Evolutionary conservation across 2,888 invertebrate genomes (phyloP).

Genomic region (Amphiduros pacificus): DNA sequence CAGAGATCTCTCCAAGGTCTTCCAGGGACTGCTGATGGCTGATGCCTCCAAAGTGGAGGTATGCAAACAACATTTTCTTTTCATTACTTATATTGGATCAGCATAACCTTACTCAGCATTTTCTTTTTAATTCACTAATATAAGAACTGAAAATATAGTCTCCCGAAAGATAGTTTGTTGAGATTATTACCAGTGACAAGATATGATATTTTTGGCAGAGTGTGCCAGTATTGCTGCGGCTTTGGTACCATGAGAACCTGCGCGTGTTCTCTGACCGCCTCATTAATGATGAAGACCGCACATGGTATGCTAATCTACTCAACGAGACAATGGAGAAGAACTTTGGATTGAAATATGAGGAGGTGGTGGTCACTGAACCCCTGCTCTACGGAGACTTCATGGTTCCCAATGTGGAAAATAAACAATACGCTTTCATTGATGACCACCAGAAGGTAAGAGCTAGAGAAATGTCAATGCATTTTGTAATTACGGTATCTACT

Average conservation of each 20-base stretch:
- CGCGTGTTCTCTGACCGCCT: constrained; percentile 60
- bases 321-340: constrained; percentile 63
- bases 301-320: constrained; percentile 49
- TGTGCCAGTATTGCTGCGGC: constrained; percentile 46
- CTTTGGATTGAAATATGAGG: constrained; percentile 64
- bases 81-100: background rate
- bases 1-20: constrained; percentile 59
- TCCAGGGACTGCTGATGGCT: constrained; percentile 60
- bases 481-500: no score
- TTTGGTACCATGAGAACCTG: constrained; percentile 60
- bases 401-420: constrained; percentile 53
- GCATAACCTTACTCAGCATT: background rate
- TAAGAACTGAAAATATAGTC: background rate
- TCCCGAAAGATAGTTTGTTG: background rate
- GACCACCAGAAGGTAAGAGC: constrained; percentile 67
- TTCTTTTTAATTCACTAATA: background rate
- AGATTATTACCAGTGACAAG: background rate
- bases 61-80: constrained; percentile 20
- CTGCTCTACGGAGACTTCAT: constrained; percentile 73
- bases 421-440: constrained; percentile 69
- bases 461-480: no score
- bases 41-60: constrained; percentile 51
- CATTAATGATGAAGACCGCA: constrained; percentile 59
- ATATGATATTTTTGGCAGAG: constrained; percentile 33
- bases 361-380: constrained; percentile 63